Evolutionary conservation across 2,797 vertebrate genomes (phyloP), one percentile per base, ranked within the genome.

Genomic region (Furcifer pardalis): DNA sequence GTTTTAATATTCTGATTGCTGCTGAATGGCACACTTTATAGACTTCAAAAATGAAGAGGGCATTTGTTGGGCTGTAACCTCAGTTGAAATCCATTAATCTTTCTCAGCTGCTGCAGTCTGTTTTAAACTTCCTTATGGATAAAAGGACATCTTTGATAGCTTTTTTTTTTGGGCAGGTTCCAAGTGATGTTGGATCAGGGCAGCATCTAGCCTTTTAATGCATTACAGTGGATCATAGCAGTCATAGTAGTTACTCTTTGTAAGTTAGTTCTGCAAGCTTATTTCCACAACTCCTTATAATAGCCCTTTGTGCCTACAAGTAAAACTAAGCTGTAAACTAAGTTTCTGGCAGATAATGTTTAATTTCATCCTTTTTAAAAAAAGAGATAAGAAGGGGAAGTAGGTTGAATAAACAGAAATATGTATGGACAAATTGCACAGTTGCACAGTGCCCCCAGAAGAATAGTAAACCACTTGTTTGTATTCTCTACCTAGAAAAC

Each of bases 41-140:
- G 79, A 81, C 49, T 77, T 84, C 2, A 6, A 42, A 76, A 84
- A 21, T 46, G 44, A 73, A 84, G 85, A 87, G 19, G 69, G 86
- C 46, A 60, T 84, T 63, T n/a, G 5, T 79, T 21, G 74, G 71
- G 60, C 65, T 72, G 74, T 42, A 30, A 80, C 79, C 66, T 87
- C 25, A 87, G 4, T 83, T 90, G 87, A 77, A 84, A 72, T 77
- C 66, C 35, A 63, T 72, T 56, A 65, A 84, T 84, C 66, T 77
- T 32, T 81, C 66, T 87, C 78, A 84, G 44, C 82, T 84, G 73
- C 35, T 89, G 62, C 77, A 80, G 84, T 91, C 42, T 86, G 80
- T 87, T 85, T 75, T 15, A 60, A 63, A 65, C 25, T 84, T 89
- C 65, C 72, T 63, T 65, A 71, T 76, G 44, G 73, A 71, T 87